phyloP scores from a whole-genome alignment of 1,140 invertebrate genomes.

The Venturia canescens region DNA sequence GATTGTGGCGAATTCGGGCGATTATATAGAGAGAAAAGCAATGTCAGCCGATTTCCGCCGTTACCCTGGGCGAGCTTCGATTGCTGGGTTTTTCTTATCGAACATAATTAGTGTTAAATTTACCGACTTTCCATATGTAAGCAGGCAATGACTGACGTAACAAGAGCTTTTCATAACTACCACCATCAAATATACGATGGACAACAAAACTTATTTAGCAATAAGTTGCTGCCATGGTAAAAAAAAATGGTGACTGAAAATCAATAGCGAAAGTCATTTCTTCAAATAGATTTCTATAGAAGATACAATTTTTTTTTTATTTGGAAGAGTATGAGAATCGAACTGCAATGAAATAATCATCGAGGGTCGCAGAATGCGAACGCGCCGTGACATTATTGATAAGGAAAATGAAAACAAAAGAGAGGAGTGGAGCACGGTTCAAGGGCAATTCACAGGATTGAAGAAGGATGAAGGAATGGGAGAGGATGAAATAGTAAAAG shows the following conservation, averaged over 20 bases:
- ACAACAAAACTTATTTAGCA: too few species aligned
- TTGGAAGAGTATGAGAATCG: constrained; percentile 16
- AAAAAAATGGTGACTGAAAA: background rate
- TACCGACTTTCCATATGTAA: too few species aligned
- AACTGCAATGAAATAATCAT: background rate
- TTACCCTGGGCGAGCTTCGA: too few species aligned
- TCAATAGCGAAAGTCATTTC: background rate
- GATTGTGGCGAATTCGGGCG: too few species aligned
- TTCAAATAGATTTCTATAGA: background rate
- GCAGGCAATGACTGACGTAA: too few species aligned
- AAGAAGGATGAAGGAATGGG: constrained; percentile 41
- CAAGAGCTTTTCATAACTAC: too few species aligned
- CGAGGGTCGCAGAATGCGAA: constrained; percentile 21
- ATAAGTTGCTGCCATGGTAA: background rate
- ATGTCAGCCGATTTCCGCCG: too few species aligned
- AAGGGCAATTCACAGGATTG: constrained; percentile 9
- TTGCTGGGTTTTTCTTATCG: too few species aligned
- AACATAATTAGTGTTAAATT: too few species aligned
- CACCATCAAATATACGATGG: too few species aligned
- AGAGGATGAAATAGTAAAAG: constrained; percentile 46
- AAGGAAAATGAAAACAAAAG: background rate
- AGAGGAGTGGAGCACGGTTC: background rate
- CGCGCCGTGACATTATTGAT: constrained; percentile 21
- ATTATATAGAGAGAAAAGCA: too few species aligned
- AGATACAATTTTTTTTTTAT: background rate